Conservation (phyloP, 2,113 vertebrate species). For the Atherinomorus stipes region DNA sequence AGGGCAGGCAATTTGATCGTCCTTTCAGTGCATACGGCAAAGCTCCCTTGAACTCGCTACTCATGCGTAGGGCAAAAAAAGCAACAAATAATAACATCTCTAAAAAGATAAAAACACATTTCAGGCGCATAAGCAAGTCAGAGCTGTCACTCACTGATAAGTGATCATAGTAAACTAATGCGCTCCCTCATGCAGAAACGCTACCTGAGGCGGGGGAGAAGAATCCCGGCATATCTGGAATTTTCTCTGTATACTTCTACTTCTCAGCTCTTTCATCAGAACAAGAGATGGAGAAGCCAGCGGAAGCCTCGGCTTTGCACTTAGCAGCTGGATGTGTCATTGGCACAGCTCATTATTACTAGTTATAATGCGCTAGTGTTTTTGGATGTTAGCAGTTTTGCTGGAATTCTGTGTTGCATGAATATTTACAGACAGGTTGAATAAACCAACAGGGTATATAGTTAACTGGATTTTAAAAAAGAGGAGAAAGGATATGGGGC, state of each 20-base stretch:
- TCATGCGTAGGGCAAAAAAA: constrained; percentile 78
- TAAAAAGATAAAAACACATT: constrained; percentile 62
- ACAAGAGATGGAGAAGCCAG: constrained; percentile 20
- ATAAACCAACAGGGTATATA: constrained; percentile 11
- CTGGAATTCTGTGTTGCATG: background rate
- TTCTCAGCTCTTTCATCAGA: constrained; percentile 28
- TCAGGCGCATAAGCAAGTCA: constrained; percentile 58
- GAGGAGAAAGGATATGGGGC: constrained; percentile 31
- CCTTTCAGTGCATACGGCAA: constrained; percentile 84
- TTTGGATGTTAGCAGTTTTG: constrained; percentile 32
- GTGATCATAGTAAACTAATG: constrained; percentile 68
- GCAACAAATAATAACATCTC: constrained; percentile 82
- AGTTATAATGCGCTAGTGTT: constrained; percentile 21
- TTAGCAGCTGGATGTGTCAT: constrained; percentile 13
- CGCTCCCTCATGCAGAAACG: constrained; percentile 48
- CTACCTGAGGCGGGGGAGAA: constrained; percentile 32
- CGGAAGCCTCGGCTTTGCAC: constrained; percentile 32
- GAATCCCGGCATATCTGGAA: constrained; percentile 32
- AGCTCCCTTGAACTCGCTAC: constrained; percentile 82
- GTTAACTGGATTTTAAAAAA: no score
- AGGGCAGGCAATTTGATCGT: constrained; percentile 90
- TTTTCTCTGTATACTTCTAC: constrained; percentile 30
- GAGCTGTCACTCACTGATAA: constrained; percentile 73
- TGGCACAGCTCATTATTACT: constrained; percentile 25
- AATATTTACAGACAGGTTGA: constrained; percentile 15